Percentiles rank a stretch among this genome's conserved stretches.
phyloP scores from a whole-genome alignment of 2,888 invertebrate species.

The Campoletis raptor region DNA sequence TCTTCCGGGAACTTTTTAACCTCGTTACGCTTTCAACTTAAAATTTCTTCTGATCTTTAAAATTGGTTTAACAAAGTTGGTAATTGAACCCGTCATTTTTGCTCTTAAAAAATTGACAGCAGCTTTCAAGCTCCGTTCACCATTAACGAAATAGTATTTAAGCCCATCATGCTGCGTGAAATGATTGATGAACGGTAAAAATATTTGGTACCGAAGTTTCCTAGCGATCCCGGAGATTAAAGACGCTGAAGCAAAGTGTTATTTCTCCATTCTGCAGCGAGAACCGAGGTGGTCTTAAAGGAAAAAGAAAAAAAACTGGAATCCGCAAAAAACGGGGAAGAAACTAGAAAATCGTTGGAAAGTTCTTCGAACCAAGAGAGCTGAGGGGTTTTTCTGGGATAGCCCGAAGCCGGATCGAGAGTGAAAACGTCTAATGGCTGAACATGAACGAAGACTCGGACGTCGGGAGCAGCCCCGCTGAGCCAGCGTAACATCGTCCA shows the following conservation, averaged over 20 bases:
- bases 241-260: conserved; percentile 61
- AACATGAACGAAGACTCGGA: conserved; percentile 53
- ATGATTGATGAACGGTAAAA: conserved; percentile 59
- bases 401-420: conserved; percentile 39
- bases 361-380: conserved; percentile 61
- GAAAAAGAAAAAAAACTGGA: conserved; percentile 12
- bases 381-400: conserved; percentile 59
- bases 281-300: conserved; percentile 19
- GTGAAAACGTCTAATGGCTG: conserved; percentile 66
- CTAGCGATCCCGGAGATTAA: conserved; percentile 48
- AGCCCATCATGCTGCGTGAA: not conserved
- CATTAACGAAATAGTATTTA: conserved; percentile 26
- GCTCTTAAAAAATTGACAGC: conserved; percentile 10
- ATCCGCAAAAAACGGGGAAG: conserved; percentile 37
- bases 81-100: not conserved
- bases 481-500: conserved; percentile 67
- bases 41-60: not conserved
- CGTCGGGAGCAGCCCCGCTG: conserved; percentile 62
- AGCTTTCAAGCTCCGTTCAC: conserved; percentile 10
- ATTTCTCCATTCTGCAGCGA: conserved; percentile 46
- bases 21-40: not conserved
- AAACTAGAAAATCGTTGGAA: conserved; percentile 60
- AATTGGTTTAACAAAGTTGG: not conserved
- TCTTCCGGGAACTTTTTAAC: not conserved
- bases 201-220: conserved; percentile 56